These are phyloP conservation scores for Oryzias javanicus DNA, from an alignment of 2,113 vertebrate genomes.

Conservation along the genomic window DNA sequence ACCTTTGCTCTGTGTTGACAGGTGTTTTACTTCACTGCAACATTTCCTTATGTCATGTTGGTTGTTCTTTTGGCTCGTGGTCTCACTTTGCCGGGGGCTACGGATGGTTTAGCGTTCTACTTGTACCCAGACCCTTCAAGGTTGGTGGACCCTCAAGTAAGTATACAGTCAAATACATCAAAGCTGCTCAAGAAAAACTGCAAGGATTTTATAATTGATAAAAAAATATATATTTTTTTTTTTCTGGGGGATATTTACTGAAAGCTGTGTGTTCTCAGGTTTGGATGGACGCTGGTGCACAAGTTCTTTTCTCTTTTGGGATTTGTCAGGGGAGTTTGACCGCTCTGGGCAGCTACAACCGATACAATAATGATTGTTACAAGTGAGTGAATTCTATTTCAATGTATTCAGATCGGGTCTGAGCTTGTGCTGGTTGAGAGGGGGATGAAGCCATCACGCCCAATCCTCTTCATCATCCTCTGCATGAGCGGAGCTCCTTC, in stretches of 20 bases:
- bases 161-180: constrained; percentile 17
- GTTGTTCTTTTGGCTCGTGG: constrained; percentile 84
- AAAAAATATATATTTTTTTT: too few relatives aligned
- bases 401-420: not conserved
- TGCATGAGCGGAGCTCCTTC: too few relatives aligned
- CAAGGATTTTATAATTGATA: too few relatives aligned
- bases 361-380: constrained; percentile 71
- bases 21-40: constrained; percentile 94
- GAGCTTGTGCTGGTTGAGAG: too few relatives aligned
- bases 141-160: constrained; percentile 87
- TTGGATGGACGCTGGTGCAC: constrained; percentile 77
- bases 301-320: constrained; percentile 75
- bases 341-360: constrained; percentile 71
- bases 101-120: constrained; percentile 84
- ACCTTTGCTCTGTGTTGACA: constrained; percentile 50
- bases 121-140: constrained; percentile 84
- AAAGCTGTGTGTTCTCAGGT: constrained; percentile 50
- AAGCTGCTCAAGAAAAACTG: too few relatives aligned
- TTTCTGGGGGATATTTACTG: not conserved
- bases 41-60: constrained; percentile 88
- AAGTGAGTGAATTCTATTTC: constrained; percentile 53
- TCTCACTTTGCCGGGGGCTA: constrained; percentile 83
- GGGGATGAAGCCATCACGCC: too few relatives aligned
- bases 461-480: too few relatives aligned
- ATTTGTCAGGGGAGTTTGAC: constrained; percentile 72